Conservation (phyloP, 2,797 vertebrate genomes). For the Sciaenops ocellatus region DNA sequence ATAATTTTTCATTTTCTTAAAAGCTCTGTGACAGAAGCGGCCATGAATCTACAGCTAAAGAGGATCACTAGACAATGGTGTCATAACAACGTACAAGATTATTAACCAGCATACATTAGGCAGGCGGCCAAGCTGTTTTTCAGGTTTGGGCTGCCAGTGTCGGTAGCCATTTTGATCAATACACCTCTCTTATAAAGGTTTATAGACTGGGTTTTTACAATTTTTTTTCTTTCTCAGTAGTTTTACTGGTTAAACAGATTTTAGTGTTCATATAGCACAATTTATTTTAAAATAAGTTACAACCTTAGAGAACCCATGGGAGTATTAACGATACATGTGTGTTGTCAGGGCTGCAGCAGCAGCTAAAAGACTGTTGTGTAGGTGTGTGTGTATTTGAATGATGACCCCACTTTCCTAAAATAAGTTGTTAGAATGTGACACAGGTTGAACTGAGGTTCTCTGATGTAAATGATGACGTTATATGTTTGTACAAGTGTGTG, state of each 20-base stretch:
- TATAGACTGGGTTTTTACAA: not conserved
- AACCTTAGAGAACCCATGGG: not conserved
- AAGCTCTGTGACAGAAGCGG: constrained; percentile 63
- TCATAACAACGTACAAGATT: constrained; percentile 72
- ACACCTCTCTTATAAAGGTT: not conserved
- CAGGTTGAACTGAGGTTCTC: constrained; percentile 20
- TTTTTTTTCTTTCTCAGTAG: not conserved
- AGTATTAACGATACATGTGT: not conserved
- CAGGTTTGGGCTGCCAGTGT: not conserved
- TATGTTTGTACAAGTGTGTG: constrained; percentile 15
- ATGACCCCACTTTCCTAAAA: constrained; percentile 30
- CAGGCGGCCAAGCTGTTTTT: constrained; percentile 35
- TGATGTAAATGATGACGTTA: constrained; percentile 20
- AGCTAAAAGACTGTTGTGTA: not conserved
- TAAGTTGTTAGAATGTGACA: constrained; percentile 32
- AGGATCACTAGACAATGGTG: constrained; percentile 60
- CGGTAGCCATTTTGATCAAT: constrained; percentile 3
- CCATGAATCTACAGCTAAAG: constrained; percentile 65
- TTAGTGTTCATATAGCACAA: not conserved
- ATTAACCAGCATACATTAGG: constrained; percentile 63
- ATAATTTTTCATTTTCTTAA: constrained; percentile 69
- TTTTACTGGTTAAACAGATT: not conserved
- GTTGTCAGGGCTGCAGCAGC: not conserved
- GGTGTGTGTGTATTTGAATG: constrained; percentile 16
- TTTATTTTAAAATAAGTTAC: not conserved